These are phyloP conservation scores for Hesperophylax magnus DNA, from an alignment of 1,140 invertebrate species.

Conservation along the genomic window DNA sequence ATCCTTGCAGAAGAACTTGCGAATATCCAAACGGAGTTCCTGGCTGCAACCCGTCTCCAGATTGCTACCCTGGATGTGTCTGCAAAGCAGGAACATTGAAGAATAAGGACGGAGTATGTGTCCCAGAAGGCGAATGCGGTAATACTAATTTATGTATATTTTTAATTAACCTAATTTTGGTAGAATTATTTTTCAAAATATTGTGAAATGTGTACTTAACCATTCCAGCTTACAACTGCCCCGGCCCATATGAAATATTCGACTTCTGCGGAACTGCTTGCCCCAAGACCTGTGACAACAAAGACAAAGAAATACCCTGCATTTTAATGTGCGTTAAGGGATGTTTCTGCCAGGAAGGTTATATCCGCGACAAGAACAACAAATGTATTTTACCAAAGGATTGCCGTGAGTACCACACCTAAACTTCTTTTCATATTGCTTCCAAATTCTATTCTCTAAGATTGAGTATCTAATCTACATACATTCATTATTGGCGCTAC, in stretches of 20 bases:
- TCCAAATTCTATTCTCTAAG: too few relatives aligned
- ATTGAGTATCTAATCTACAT: too few relatives aligned
- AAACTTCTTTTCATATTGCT: too few relatives aligned
- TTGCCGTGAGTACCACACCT: neutral
- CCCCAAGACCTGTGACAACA: conserved; percentile 15
- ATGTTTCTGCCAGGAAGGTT: conserved; percentile 10
- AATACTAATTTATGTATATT: neutral
- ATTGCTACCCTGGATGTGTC: conserved; percentile 42
- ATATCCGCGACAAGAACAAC: neutral
- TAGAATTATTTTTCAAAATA: neutral
- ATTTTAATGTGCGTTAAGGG: neutral
- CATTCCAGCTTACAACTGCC: neutral
- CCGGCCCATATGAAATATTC: neutral
- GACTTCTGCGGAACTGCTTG: conserved; percentile 7
- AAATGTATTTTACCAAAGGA: neutral
- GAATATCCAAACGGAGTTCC: conserved; percentile 9
- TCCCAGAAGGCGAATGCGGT: conserved; percentile 1
- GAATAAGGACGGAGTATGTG: neutral
- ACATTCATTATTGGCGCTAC: too few relatives aligned
- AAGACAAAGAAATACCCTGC: neutral
- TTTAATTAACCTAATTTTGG: neutral
- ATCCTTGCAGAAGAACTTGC: conserved; percentile 37
- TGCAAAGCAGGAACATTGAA: conserved; percentile 36
- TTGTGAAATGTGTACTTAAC: neutral
- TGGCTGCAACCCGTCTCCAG: neutral